Conservation (phyloP, 2,888 invertebrate genomes). For the Neelides folsomi region DNA sequence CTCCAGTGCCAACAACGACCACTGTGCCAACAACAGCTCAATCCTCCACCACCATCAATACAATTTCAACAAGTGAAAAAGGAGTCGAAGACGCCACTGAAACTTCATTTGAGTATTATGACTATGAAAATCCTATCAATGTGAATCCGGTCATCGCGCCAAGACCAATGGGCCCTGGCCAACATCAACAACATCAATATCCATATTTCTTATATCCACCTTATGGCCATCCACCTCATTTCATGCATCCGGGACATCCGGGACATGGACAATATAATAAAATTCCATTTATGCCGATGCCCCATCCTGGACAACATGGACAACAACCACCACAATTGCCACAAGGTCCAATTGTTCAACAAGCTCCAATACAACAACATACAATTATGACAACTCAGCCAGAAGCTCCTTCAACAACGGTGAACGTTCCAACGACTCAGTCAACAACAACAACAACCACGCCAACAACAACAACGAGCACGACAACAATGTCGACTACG, state of each 20-base stretch:
- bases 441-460: constrained; percentile 5
- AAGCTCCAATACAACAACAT: neutral
- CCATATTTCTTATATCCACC: constrained; percentile 1
- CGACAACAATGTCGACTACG: constrained; percentile 7
- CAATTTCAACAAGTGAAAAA: neutral
- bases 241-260: neutral
- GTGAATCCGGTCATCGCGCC: neutral
- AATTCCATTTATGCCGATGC: neutral
- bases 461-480: constrained; percentile 5
- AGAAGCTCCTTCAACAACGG: neutral
- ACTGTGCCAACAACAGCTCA: constrained; percentile 11
- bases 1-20: constrained; percentile 14
- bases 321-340: neutral
- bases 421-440: neutral
- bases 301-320: neutral
- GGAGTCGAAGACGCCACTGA: constrained; percentile 1
- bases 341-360: neutral
- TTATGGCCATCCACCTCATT: constrained; percentile 1
- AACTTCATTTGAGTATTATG: constrained; percentile 4
- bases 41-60: neutral
- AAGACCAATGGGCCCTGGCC: too few species aligned
- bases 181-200: neutral
- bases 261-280: neutral
- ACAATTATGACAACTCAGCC: neutral
- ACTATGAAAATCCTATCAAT: neutral